phyloP scores from a whole-genome alignment of 2,888 invertebrate species.

The Beris morrisii region DNA sequence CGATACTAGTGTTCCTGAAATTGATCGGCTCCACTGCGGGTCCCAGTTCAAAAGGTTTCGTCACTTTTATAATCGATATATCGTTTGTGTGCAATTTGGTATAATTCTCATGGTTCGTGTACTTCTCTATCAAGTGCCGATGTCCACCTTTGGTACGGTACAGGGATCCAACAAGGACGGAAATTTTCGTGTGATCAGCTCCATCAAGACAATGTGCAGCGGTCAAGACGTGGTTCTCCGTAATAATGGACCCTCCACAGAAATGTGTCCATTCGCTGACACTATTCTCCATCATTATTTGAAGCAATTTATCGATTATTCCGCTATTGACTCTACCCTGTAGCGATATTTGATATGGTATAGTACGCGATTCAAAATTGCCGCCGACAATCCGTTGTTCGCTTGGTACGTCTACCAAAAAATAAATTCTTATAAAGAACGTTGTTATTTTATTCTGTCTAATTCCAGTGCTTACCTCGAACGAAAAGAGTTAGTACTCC shows the following conservation, averaged over 20 bases:
- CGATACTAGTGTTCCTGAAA: slow-evolving; percentile 46
- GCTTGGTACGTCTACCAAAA: neutral
- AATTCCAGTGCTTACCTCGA: neutral
- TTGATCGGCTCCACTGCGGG: slow-evolving; percentile 55
- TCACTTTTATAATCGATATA: slow-evolving; percentile 52
- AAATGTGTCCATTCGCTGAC: slow-evolving; percentile 48
- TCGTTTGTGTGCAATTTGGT: slow-evolving; percentile 50
- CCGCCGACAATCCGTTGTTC: slow-evolving; percentile 40
- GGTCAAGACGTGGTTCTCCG: slow-evolving; percentile 50
- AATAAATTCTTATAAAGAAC: neutral
- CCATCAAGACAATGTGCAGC: slow-evolving; percentile 54
- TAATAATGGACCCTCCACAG: slow-evolving; percentile 53
- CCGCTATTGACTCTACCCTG: slow-evolving; percentile 35
- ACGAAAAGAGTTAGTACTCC: neutral
- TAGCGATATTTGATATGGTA: slow-evolving; percentile 52
- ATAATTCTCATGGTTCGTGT: slow-evolving; percentile 51
- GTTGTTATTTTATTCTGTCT: too few relatives aligned
- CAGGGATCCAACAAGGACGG: slow-evolving; percentile 38
- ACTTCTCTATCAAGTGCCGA: slow-evolving; percentile 47
- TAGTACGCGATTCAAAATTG: slow-evolving; percentile 39
- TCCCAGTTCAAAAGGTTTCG: slow-evolving; percentile 46
- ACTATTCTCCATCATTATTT: slow-evolving; percentile 34
- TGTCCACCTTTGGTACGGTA: slow-evolving; percentile 41
- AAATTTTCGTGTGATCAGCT: slow-evolving; percentile 46
- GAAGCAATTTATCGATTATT: slow-evolving; percentile 18